Conservation (phyloP, 2,888 invertebrate species). For the Drosophila affinis region DNA sequence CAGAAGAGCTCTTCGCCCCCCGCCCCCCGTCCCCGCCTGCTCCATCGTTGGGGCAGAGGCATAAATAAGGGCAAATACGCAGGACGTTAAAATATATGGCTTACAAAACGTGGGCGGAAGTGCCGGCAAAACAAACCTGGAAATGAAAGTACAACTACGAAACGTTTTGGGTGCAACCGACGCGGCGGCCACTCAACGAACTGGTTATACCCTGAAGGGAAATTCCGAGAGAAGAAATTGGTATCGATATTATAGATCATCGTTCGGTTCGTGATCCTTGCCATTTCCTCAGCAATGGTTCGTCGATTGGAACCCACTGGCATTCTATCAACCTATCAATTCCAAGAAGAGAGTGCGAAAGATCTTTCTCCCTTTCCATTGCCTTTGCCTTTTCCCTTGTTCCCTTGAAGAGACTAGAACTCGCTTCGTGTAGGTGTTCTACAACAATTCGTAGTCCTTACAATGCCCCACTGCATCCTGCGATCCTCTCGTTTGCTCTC, state of each 20-base stretch:
- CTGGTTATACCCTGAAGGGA: constrained; percentile 13
- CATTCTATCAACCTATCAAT: too few species aligned
- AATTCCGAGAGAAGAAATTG: background rate
- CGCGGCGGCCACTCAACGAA: constrained; percentile 13
- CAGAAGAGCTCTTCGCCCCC: background rate
- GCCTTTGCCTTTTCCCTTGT: too few species aligned
- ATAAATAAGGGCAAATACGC: constrained; percentile 69
- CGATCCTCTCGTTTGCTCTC: background rate
- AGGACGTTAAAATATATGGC: constrained; percentile 58
- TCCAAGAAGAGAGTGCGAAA: too few species aligned
- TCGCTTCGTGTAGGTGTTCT: background rate
- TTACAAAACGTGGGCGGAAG: constrained; percentile 68
- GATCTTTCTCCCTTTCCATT: too few species aligned
- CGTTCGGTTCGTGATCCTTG: too few species aligned
- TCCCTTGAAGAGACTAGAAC: background rate
- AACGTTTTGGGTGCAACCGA: background rate
- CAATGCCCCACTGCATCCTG: background rate
- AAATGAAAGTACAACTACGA: constrained; percentile 39
- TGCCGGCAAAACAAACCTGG: constrained; percentile 55
- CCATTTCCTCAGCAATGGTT: too few species aligned
- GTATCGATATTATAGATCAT: too few species aligned
- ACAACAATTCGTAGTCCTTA: background rate
- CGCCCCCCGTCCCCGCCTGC: background rate
- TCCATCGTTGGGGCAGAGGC: constrained; percentile 40
- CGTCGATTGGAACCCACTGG: too few species aligned